Evolutionary conservation across 2,797 vertebrate species (phyloP).

Genomic region (Macrochelys suwanniensis): DNA sequence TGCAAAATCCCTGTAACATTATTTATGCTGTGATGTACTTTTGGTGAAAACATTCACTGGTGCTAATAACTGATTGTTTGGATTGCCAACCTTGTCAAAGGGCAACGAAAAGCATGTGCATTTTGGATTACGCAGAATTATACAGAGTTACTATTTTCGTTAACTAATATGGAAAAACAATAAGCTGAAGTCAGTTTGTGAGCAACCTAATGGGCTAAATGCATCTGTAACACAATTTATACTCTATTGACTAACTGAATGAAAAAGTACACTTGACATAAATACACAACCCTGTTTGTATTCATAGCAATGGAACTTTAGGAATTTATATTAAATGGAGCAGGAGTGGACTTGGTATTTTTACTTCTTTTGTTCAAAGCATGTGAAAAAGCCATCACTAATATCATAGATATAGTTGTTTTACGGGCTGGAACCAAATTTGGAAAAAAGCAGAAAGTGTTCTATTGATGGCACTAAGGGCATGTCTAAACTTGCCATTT

Average conservation of each 20-base stretch:
- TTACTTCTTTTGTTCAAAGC: not conserved
- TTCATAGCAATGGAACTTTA: not conserved
- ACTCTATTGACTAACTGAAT: not conserved
- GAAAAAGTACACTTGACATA: conserved; percentile 16
- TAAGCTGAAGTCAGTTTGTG: not conserved
- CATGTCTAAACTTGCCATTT: no score
- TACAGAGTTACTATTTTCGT: not conserved
- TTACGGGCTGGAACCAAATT: not conserved
- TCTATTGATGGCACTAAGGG: not conserved
- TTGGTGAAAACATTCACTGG: not conserved
- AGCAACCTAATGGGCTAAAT: not conserved
- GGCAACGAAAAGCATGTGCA: not conserved
- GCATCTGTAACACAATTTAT: not conserved
- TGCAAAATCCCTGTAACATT: not conserved
- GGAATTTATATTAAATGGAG: not conserved
- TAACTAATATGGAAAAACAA: conserved; percentile 26
- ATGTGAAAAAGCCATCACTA: not conserved
- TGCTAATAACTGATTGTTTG: not conserved
- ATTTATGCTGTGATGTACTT: not conserved
- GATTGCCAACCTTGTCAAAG: conserved; percentile 12
- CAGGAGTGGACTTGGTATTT: not conserved
- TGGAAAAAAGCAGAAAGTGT: not conserved
- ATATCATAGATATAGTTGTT: not conserved
- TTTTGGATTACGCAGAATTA: conserved; percentile 14
- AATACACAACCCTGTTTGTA: not conserved